Base-by-base conservation (phyloP, 2,797 vertebrate species). In the Halcyon leucocephala region DNA sequence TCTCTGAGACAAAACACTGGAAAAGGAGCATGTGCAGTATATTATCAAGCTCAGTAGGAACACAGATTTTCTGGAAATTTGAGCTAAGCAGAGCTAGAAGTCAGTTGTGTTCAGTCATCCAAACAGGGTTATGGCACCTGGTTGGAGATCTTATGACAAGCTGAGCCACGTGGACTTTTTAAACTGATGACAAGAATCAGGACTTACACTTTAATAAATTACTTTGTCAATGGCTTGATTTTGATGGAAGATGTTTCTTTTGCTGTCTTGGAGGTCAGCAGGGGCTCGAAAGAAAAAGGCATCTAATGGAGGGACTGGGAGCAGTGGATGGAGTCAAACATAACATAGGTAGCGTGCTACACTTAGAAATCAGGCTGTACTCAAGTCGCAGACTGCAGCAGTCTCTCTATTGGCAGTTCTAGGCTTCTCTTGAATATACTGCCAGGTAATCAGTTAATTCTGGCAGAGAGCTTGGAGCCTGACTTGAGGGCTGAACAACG, bases 11-110 rank as follows among this genome's bases (percentile, higher is more conserved):
- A 77, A 91, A 66, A 35, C 57, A 15, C 6, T 61, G 74, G 54
- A 52, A 90, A 91, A 89, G 70, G 64, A 83, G 35, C 62, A 72
- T 61, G 29, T 88, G 71, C 84, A 92, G 37, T 86, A 4, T 65
- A 70, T 92, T 94, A 73, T 64, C 78, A 62, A 7, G 18, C 73
- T 95, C 76, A 64, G 60, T 88, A 91, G 92, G 85, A 80, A 5
- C 66, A 86, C 44, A 86, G 67, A 88, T 90, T 91, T 96, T 88
- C 94, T 88, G 79, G 76, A 95, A 86, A 89, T 72, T 66, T 91
- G 86, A 94, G 48, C 82, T 91, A 61, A 79, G 91, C 37, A 77
- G 77, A 83, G 26, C 77, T 88, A 70, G 82, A 89, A 86, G 60
- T 76, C 55, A 72, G 77, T 89, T 92, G 55, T 57, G 33, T 92